Percentiles rank a stretch among this genome's conserved stretches.
phyloP scores from a whole-genome alignment of 2,113 vertebrate genomes.

The Gymnobelideus leadbeateri region DNA sequence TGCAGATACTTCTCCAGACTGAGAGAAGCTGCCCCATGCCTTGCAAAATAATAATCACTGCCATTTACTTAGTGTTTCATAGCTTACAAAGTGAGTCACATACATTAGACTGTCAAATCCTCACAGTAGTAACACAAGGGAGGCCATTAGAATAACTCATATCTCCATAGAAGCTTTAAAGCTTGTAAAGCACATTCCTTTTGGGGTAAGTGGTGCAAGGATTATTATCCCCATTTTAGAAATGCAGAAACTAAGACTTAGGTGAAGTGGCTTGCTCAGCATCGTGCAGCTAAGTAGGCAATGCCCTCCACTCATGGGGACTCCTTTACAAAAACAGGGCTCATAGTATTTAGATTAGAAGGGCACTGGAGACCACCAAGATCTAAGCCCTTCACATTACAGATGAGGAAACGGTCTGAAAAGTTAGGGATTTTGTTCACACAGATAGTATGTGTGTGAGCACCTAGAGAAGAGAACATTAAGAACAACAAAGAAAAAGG shows the following conservation, averaged over 20 bases:
- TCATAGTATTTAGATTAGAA: background rate
- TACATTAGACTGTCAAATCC: background rate
- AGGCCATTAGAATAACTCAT: background rate
- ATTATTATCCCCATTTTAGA: too few species aligned
- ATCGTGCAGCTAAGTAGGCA: background rate
- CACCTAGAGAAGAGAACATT: background rate
- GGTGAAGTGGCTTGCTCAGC: background rate
- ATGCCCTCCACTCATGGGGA: background rate
- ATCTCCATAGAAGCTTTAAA: background rate
- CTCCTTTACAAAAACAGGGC: background rate
- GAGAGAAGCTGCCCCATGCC: background rate
- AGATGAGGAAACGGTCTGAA: background rate
- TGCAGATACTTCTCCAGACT: background rate
- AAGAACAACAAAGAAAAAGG: background rate
- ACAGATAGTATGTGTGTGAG: background rate
- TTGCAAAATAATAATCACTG: background rate
- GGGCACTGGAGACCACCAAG: background rate
- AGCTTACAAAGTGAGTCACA: background rate
- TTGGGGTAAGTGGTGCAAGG: background rate
- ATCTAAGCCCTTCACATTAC: background rate
- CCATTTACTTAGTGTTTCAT: background rate
- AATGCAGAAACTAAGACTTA: background rate
- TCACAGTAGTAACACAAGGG: background rate
- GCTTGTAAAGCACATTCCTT: background rate
- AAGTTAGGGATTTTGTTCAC: background rate